Base-by-base conservation (phyloP, 1,140 invertebrate species). In the Lepidurus apus region DNA sequence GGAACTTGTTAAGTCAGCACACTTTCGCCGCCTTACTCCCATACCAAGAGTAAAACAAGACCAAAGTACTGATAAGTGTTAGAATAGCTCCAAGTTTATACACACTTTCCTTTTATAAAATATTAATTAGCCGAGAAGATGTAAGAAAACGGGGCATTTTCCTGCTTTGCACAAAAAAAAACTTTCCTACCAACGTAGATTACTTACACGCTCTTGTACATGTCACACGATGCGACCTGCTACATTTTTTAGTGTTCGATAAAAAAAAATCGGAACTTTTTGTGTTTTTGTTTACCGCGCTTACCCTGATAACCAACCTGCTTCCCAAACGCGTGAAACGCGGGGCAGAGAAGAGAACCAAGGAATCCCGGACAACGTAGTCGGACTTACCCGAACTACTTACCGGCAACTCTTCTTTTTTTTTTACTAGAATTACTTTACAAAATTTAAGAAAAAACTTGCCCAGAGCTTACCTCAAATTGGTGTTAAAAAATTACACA, bases 341-440 rank as follows among this genome's bases (percentile, higher is more conserved):
- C 53, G 53, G 53, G 53, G 53, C 53, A 65, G 53, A 65, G 53
- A 13, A 65, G 53, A 17, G 53, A 65, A 65, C 53, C 53, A 65
- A 65, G 53, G 53, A 65, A 65, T 65, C 53, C 53, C 53, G 53
- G 53, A 65, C 53, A 65, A 65, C 53, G 53, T 65, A 65, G 53
- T 65, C 53, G 53, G 53, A 65, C 53, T 65, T 65, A 65, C 53
- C 53, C 53, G 53, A 65, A 65, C 53, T 65, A 65, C 53, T 65
- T 65, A 65, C 53, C 53, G 53, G 53, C 53, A 65, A 65, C 53
- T 65, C 53, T 65, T 65, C 26, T 65, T 7, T 65, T 65, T 21
- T 21, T 65, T 65, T 21, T 65, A 65, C 53, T 65, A n/a, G 17
- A n/a, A n/a, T 65, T 65, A 17, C 53, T 1, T 65, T 65, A 7